Base-by-base conservation (phyloP, 2,797 vertebrate genomes). In the Alcedo atthis region DNA sequence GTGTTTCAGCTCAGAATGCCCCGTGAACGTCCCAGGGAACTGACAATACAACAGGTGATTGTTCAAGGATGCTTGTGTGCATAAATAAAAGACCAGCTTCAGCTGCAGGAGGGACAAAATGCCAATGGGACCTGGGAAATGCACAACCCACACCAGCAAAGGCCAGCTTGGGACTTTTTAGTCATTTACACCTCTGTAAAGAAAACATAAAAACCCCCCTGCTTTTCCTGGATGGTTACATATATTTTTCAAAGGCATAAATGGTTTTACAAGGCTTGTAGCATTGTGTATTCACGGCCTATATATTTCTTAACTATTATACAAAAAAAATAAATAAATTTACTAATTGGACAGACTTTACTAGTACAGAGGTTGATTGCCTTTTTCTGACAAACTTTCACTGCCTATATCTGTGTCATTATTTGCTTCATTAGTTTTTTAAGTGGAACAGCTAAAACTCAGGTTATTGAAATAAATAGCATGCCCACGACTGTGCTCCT, bases 361-460 rank as follows among this genome's bases (percentile, higher is more conserved):
- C 95, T 95, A 68, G 90, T 67, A 74, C 81, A 90, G 87, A 97
- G 97, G 97, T 97, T 98, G 97, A 97, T 96, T 97, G 96, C 91
- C 94, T 97, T 96, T 92, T 95, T 94, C 96, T 95, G 95, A 96
- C 97, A 97, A 93, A 95, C 93, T 97, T 97, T 96, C 88, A 88
- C 91, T 69, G 91, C 95, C 95, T 96, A 94, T 96, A 96, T 97
- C 95, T 97, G 97, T 97, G 97, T 96, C 97, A 97, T 95, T 97
- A 97, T 97, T 97, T 98, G 97, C 96, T 97, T 98, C 97, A 97
- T 97, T 97, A 96, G 92, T 96, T 97, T 97, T 95, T 95, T 94
- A 97, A 98, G 96, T 95, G 80, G 96, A 96, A 95, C 93, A 97
- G 96, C 90, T 93, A 84, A 91, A 96, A 94, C 73, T 66, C 53